A percentile compares a stretch with the other conserved stretches of the same genome.
phyloP scores from a whole-genome alignment of 2,113 vertebrate genomes.

The Cinclus mexicanus region DNA sequence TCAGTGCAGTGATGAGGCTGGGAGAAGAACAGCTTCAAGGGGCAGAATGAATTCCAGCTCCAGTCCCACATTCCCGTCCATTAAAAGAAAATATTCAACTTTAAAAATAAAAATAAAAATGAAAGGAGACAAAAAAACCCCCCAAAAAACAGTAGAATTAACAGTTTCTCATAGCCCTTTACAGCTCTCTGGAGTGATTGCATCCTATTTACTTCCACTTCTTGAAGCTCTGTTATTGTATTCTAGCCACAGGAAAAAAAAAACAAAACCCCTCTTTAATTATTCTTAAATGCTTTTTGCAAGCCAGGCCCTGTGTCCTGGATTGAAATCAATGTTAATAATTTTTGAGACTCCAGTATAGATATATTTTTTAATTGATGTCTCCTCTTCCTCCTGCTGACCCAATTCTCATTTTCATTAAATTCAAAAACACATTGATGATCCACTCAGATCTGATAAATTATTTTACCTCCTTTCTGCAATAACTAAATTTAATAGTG shows the following conservation, averaged over 20 bases:
- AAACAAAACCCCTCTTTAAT: not conserved
- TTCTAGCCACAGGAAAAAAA: not conserved
- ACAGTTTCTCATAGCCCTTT: not conserved
- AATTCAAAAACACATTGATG: conserved; percentile 43
- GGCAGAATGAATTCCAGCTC: not conserved
- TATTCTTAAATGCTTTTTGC: conserved; percentile 7
- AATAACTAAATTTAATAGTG: conserved; percentile 58
- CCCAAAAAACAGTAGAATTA: not conserved
- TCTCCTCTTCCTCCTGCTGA: conserved; percentile 38
- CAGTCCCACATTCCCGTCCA: not conserved
- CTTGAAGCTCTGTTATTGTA: not conserved
- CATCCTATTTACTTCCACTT: not conserved
- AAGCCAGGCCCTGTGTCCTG: not conserved
- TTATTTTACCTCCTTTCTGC: conserved; percentile 69
- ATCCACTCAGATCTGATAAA: conserved; percentile 51
- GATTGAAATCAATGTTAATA: conserved; percentile 64
- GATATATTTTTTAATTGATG: conserved; percentile 67
- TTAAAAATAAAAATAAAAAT: not conserved
- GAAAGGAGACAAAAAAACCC: not conserved
- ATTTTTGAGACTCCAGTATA: conserved; percentile 49
- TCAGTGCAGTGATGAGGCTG: not conserved
- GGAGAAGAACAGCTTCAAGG: not conserved
- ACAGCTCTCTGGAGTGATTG: not conserved
- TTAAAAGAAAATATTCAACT: not conserved
- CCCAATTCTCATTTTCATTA: conserved; percentile 60